phyloP scores from a whole-genome alignment of 2,797 vertebrate genomes.

The Hemitrygon akajei region DNA sequence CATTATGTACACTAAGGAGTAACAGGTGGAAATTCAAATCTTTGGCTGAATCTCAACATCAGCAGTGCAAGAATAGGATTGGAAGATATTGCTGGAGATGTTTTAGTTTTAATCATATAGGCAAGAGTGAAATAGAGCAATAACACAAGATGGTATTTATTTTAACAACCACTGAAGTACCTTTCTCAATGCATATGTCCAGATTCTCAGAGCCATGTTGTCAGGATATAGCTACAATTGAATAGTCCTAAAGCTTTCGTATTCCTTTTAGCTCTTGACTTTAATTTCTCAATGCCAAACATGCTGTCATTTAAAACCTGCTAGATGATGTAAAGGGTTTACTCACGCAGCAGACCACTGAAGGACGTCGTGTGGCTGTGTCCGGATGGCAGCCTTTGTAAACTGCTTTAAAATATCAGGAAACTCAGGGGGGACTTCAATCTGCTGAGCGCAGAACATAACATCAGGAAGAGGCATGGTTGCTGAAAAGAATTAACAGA shows the following conservation, averaged over 20 bases:
- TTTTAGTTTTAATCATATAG: neutral
- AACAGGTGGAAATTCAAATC: neutral
- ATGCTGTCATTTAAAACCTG: neutral
- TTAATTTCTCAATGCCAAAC: neutral
- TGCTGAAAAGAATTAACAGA: constrained; percentile 38
- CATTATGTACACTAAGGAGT: neutral
- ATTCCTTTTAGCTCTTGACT: neutral
- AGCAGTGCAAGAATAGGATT: neutral
- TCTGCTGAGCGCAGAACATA: constrained; percentile 87
- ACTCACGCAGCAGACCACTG: constrained; percentile 83
- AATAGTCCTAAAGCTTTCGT: neutral
- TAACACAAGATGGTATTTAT: neutral
- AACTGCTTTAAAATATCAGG: constrained; percentile 86
- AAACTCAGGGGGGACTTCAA: constrained; percentile 77
- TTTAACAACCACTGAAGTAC: neutral
- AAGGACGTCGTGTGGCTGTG: constrained; percentile 81
- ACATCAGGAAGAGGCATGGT: constrained; percentile 80
- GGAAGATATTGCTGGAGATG: neutral
- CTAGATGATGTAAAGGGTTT: neutral
- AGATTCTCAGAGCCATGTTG: neutral
- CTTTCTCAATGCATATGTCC: neutral
- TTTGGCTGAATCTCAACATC: neutral
- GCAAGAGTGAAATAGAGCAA: neutral
- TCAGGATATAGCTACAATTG: neutral
- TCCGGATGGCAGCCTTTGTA: constrained; percentile 87